Evolutionary conservation across 2,888 invertebrate genomes (phyloP), one percentile per base, ranked within the genome.

Genomic region (Macropis europaea): DNA sequence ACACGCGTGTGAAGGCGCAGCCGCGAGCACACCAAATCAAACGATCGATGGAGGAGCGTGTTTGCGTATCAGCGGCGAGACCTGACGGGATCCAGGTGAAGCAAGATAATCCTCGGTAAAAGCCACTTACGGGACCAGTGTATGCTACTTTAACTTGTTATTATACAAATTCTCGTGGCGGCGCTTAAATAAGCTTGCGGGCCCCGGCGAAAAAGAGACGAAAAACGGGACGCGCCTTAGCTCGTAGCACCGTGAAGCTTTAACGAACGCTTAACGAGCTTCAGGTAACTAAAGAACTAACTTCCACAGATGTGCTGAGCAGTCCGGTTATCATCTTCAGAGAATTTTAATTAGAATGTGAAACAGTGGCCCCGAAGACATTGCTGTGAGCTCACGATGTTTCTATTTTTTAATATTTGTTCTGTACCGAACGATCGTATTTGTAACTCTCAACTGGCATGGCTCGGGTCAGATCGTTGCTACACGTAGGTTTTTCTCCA

Each of bases 211-310:
- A 59, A 45, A 59, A 50, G 70, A 45, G 50, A 60, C 38, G 60
- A 70, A 64, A 61, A 67, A 62, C 69, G 63, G 36, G 32, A 34
- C 40, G 9, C 47, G 47, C 63, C 48, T 73, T 53, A 48, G 60
- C 60, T 62, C 59, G 28, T 13, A 45, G 52, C 63, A 45, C 45
- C 68, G 61, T 66, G 64, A 74, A 71, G 68, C 67, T 80, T 79
- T 80, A 75, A 79, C 77, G 72, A 80, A 80, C 71, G 72, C 54
- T 80, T 75, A 79, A 75, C 74, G 59, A 80, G 59, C 69, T 63
- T 63, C 63, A 45, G 36, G 40, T 40, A 47, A 69, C 45, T 52
- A 62, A 60, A 48, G 59, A 62, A 71, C 60, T 60, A 64, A 30
- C 42, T 52, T 56, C 38, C 52, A 28, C 26, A 26, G 54, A 47